Evolutionary conservation across 2,888 invertebrate species (phyloP), one percentile per base, ranked within the genome.

Genomic region (Limnephilus auricula): DNA sequence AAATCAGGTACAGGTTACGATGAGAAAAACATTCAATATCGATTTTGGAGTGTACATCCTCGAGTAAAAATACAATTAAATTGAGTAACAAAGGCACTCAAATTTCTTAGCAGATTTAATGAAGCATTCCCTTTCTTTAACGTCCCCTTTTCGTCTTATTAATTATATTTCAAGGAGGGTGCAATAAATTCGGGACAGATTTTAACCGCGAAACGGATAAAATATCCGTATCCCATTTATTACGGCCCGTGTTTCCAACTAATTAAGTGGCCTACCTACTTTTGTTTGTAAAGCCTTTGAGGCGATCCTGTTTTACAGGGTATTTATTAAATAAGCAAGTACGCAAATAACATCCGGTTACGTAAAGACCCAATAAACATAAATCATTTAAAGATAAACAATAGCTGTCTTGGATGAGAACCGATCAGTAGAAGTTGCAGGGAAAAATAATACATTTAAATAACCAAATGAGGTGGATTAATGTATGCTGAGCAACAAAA

Each of bases 281-380:
- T 83, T 83, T 83, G 83, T 83, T 83, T 83, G 83, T 32, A 13
- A 83, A 83, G 34, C 32, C 31, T 83, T 83, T 37, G 50, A 65
- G 50, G 50, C 30, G 32, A 30, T 13, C 32, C 31, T 31, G 80
- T 80, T 31, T 80, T 80, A 80, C 32, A 80, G 15, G 15, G 30
- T 30, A 80, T 30, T 80, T 80, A 80, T 30, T 80, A 80, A 65
- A 25, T 80, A 80, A 80, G 50, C 5, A 65, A 25, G 50, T 65
- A 6, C 18, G 50, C 25, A 65, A 65, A 65, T 25, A 65, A 6
- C 13, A 65, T 65, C 50, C 50, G 3, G 50, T 65, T 65, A 65
- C 18, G 25, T 65, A 65, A 6, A 18, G 18, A 65, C 50, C 50
- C 18, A 65, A 25, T 65, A 25, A 65, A 65, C 50, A 65, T 25